Evolutionary conservation across 2,797 vertebrate species (phyloP).

Genomic region (Urophycis tenuis): DNA sequence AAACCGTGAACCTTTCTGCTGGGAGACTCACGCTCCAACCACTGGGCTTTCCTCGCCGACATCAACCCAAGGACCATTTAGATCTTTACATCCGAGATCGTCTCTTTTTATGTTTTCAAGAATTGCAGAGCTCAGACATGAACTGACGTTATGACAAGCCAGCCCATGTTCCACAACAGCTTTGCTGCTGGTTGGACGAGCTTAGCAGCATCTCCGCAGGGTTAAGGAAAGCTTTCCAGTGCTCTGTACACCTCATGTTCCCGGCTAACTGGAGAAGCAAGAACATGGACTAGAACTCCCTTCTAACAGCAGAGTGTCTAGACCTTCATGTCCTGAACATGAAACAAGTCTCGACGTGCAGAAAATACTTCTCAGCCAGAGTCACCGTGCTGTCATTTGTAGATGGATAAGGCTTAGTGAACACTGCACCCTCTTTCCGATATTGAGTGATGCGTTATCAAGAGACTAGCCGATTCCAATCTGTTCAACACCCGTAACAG

Average conservation of each 20-base stretch:
- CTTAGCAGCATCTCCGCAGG: not conserved
- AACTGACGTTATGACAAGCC: not conserved
- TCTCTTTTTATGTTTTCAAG: too few species aligned
- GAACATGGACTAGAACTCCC: not conserved
- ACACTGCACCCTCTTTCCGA: not conserved
- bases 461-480: not conserved
- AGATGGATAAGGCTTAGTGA: not conserved
- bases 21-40: not conserved
- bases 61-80: too few species aligned
- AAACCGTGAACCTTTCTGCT: not conserved
- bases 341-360: not conserved
- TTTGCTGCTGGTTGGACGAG: not conserved
- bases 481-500: not conserved
- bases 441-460: not conserved
- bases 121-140: not conserved
- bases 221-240: not conserved
- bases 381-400: not conserved
- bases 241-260: not conserved
- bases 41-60: not conserved
- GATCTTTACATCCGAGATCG: too few species aligned
- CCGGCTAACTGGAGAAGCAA: not conserved
- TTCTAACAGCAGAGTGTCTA: not conserved
- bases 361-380: not conserved
- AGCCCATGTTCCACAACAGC: not conserved
- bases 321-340: not conserved